Conservation (phyloP, 2,797 vertebrate genomes). For the Coreius guichenoti region DNA sequence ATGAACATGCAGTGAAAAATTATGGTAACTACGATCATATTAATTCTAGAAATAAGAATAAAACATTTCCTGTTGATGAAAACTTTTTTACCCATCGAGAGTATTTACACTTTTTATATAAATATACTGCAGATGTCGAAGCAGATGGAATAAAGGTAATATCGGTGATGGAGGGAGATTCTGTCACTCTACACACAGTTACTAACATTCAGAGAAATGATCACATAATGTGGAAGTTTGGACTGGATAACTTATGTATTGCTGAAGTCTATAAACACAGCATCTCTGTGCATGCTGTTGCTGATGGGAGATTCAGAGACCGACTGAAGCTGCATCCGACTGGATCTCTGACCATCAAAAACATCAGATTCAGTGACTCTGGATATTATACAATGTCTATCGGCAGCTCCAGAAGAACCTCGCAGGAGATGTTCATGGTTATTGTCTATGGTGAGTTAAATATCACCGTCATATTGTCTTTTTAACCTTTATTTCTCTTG, state of each 20-base stretch:
- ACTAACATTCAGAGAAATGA: neutral
- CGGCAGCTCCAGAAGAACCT: neutral
- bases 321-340: neutral
- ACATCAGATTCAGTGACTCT: neutral
- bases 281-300: neutral
- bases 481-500: neutral
- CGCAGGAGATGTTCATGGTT: neutral
- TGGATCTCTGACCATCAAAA: conserved; percentile 19
- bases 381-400: neutral
- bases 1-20: neutral
- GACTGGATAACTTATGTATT: neutral
- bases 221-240: neutral
- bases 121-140: neutral
- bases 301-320: neutral
- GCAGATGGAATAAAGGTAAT: neutral
- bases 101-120: neutral
- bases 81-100: neutral
- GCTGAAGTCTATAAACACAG: neutral
- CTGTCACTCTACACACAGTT: neutral
- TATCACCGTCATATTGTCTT: neutral
- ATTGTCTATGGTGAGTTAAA: neutral
- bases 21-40: neutral
- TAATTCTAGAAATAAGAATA: neutral
- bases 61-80: neutral
- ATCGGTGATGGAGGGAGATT: neutral